Evolutionary conservation across 2,888 invertebrate genomes (phyloP).

Genomic region (Zaprionus bogoriensis): DNA sequence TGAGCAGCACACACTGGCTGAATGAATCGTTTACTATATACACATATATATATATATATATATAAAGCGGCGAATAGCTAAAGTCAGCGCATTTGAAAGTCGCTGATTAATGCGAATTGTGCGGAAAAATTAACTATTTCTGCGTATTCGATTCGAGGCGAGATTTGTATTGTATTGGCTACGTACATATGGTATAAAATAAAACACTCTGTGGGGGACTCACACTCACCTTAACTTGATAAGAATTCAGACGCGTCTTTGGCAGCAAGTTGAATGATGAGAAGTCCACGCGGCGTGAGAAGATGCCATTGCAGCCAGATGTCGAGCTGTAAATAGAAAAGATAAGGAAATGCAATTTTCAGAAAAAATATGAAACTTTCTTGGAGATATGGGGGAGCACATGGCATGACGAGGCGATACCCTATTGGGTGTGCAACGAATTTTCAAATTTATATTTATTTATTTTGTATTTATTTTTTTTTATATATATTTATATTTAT

Average conservation of each 20-base stretch:
- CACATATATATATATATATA: too few relatives aligned
- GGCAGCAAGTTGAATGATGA: conserved; percentile 97
- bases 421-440: too few relatives aligned
- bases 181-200: background rate
- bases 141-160: background rate
- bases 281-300: conserved; percentile 96
- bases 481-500: too few relatives aligned
- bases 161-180: background rate
- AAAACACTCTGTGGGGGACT: too few relatives aligned
- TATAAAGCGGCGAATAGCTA: conserved; percentile 1
- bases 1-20: conserved; percentile 8
- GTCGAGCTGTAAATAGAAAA: conserved; percentile 87
- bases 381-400: too few relatives aligned
- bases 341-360: conserved; percentile 32
- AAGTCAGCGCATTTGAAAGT: conserved; percentile 30
- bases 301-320: conserved; percentile 95
- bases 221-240: conserved; percentile 96
- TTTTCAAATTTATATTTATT: background rate
- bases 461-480: background rate
- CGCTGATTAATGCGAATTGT: conserved; percentile 31
- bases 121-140: conserved; percentile 9
- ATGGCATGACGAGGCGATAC: too few relatives aligned
- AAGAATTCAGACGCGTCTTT: conserved; percentile 97
- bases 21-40: conserved; percentile 28
- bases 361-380: too few relatives aligned